Percentiles rank a stretch among this genome's conserved stretches.
Conservation (phyloP, 2,888 invertebrate species). For the Caenorhabditis imperialis region DNA sequence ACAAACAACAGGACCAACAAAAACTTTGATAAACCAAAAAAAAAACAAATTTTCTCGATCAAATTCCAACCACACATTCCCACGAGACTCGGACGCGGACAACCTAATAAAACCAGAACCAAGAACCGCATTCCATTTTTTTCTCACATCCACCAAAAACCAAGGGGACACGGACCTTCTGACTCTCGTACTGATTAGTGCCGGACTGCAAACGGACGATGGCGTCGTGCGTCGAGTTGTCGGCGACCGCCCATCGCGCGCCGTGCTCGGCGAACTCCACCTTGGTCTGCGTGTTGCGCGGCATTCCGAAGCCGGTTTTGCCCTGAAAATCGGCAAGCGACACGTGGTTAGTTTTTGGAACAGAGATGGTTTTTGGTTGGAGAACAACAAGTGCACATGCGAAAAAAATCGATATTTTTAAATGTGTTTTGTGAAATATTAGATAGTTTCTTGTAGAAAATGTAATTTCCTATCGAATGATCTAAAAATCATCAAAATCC, state of each 20-base stretch:
- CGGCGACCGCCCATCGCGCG: conserved; percentile 62
- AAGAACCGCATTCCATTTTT: conserved; percentile 2
- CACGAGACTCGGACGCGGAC: conserved; percentile 5
- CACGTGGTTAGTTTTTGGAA: not conserved
- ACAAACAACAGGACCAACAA: conserved; percentile 13
- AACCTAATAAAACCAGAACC: conserved; percentile 2
- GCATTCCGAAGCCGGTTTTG: conserved; percentile 77
- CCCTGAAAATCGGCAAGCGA: conserved; percentile 59
- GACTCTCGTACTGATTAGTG: conserved; percentile 76
- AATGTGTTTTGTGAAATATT: no score
- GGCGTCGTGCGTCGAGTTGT: conserved; percentile 66
- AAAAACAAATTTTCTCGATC: conserved; percentile 11
- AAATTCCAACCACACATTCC: conserved; percentile 1
- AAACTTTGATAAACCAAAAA: conserved; percentile 6
- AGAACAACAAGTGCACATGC: not conserved
- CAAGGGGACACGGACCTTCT: no score
- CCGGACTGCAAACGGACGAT: conserved; percentile 77
- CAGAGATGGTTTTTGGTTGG: not conserved
- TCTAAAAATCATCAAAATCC: no score
- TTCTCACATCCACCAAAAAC: conserved; percentile 8
- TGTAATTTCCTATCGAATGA: no score
- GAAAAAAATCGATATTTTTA: no score
- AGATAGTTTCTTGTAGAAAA: no score
- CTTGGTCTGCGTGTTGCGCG: conserved; percentile 74
- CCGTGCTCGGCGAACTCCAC: conserved; percentile 71